phyloP scores from a whole-genome alignment of 2,888 invertebrate species.

The Pterostichus madidus region DNA sequence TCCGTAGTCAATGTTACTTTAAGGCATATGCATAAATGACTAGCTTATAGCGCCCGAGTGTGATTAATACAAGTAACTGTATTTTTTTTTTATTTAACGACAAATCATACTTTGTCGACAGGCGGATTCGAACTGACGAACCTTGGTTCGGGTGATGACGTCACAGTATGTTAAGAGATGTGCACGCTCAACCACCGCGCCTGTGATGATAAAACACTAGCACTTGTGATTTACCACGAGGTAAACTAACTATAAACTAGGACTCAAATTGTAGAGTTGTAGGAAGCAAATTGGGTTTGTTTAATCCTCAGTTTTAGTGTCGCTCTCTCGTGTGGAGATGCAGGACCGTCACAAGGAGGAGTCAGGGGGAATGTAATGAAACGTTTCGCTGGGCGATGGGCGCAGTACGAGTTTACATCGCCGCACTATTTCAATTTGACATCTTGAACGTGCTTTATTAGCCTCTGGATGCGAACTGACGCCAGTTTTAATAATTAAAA shows the following conservation, averaged over 20 bases:
- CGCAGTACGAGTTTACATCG: slow-evolving; percentile 23
- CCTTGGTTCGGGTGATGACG: no score
- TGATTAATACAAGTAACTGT: no score
- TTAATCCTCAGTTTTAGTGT: slow-evolving; percentile 55
- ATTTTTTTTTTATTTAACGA: no score
- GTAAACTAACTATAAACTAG: slow-evolving; percentile 33
- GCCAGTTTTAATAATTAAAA: slow-evolving; percentile 42
- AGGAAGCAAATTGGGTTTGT: slow-evolving; percentile 56
- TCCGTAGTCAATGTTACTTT: no score
- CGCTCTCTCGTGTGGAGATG: neutral
- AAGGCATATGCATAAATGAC: no score
- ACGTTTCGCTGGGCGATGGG: slow-evolving; percentile 2
- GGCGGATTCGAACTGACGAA: no score
- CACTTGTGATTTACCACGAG: slow-evolving; percentile 31
- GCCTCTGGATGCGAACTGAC: slow-evolving; percentile 3
- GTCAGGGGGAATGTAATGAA: slow-evolving; percentile 54
- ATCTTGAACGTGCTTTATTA: slow-evolving; percentile 62
- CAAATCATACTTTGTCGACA: no score
- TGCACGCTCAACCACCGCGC: no score
- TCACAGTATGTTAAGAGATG: no score
- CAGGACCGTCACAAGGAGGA: no score
- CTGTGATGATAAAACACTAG: slow-evolving; percentile 17
- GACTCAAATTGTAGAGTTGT: slow-evolving; percentile 9
- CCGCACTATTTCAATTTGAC: slow-evolving; percentile 61
- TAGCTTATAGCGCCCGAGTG: no score